Base-by-base conservation (phyloP, 2,113 vertebrate species). In the Corvus cornix region DNA sequence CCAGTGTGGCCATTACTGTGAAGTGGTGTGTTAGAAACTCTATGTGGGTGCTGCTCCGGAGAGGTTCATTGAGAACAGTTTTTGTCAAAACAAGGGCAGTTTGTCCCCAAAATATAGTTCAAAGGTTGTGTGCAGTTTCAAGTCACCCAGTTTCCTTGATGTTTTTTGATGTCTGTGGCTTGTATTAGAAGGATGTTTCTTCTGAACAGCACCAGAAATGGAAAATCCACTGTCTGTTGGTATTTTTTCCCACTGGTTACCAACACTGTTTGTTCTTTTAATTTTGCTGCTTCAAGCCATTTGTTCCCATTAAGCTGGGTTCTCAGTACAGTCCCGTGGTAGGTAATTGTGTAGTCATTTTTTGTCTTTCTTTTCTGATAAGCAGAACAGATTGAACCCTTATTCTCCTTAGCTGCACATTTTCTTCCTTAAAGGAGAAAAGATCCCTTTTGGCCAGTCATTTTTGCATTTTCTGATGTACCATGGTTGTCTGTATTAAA, bases 321-420 rank as follows among this genome's bases (percentile, higher is more conserved):
- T 93, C 69, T 55, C 13, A 16, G 37, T 75, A 14, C 16, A 82
- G 17, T 91, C 48, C 33, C 62, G 68, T 60, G 46, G 14, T 68
- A 30, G 1, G 2, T 56, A 43, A 43, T 10, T 48, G 21, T 55
- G 10, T 39, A 52, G 21, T 87, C 13, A 37, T 52, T 81, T 85
- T 49, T 69, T 21, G 1, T 64, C 35, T 85, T 49, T 74, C 7
- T 77, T 79, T 79, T 69, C 46, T 60, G 19, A 21, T 66, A 64
- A 73, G 14, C 3, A 2, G 39, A 78, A 53, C 20, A 58, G 18
- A 46, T 31, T 41, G 14, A 87, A 30, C 26, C 49, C 30, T 84
- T 62, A 6, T 23, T 70, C 70, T 75, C 44, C 58, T 76, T 43
- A 60, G 33, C 27, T 48, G 13, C 0, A 0, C 0, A 0, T 79